Evolutionary conservation across 37 sponge, comb jelly and placozoan species (phyloP), one percentile per base, ranked within the genome.

Genomic region (Corticium candelabrum): DNA sequence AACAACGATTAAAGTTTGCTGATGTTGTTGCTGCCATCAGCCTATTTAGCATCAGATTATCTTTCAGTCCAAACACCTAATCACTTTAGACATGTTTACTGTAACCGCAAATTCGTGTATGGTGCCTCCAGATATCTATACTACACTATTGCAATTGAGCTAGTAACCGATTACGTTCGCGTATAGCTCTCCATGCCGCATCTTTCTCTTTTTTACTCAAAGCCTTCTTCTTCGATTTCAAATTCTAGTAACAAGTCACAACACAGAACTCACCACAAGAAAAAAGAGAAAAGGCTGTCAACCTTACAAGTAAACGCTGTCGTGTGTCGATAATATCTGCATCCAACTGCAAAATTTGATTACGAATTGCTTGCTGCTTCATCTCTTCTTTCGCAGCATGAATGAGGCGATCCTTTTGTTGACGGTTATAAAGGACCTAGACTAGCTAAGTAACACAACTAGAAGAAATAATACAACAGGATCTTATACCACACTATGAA

Each of bases 121-220:
- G n/a, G n/a, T n/a, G n/a, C n/a, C n/a, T n/a, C n/a, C n/a, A n/a
- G n/a, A n/a, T n/a, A n/a, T n/a, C n/a, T n/a, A n/a, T n/a, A n/a
- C n/a, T n/a, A n/a, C n/a, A n/a, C n/a, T 50, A 50, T 50, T 50
- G 62, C 11, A 21, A 50, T 50, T 50, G 62, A 50, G 11, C 21
- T 50, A 50, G 62, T 50, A 50, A 21, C 62, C 62, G 62, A 0
- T 80, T 41, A 67, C 89, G 82, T 37, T 38, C 30, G 31, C 82
- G 79, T 7, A 91, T 70, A 37, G 76, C 50, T 74, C 68, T 85
- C 84, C 81, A 75, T 0, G 87, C 85, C 0, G 56, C 41, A 37
- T 90, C 91, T 40, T 40, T 86, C 75, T 90, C 91, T 37, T 84
- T 84, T 32, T 87, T 67, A 4, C 76, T 70, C 31, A 85, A 35